Evolutionary conservation across 2,113 vertebrate genomes (phyloP), one percentile per base, ranked within the genome.

Genomic region (Sapayoa aenigma): DNA sequence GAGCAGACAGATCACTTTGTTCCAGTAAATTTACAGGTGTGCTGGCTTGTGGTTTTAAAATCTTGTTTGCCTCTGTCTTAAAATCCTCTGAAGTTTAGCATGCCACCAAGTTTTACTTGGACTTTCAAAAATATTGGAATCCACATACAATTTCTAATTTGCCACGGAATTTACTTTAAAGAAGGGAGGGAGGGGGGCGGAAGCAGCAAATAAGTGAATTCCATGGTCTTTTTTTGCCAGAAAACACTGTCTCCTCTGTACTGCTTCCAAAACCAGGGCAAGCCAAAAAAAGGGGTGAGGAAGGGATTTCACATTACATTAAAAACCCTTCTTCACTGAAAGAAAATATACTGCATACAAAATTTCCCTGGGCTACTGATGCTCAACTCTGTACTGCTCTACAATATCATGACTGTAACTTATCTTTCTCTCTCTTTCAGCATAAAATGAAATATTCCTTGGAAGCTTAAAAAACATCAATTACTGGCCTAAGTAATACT

Each of bases 121-220:
- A 84, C 20, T 35, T 90, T 86, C 62, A 91, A 78, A 93, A 76
- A 35, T 55, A 84, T 6, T 72, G 39, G 52, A 85, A 68, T 92
- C 66, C 71, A 62, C 42, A 37, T 25, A 35, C 30, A 65, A 68
- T 84, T 84, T 44, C 62, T 79, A 71, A 90, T 85, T 85, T 94
- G 37, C 60, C 69, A 89, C 58, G 87, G 90, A 91, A 96, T 95
- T 96, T 82, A 94, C 46, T 87, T 96, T 85, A 68, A 83, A 87
- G 56, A 47, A 90, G 42, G 18, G 10, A 35, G 33, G 24, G 25
- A 78, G 24, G 52, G 39, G 58, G 33, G 21, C 2, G 4, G 80
- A 77, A 77, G 55, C 81, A 94, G 55, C 41, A 75, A 59, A 14
- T 66, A 50, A 94, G 71, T 80, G 49, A 94, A 95, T 94, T 90